These are phyloP conservation scores for Sipha maydis DNA, from an alignment of 2,888 invertebrate genomes.

Conservation along the genomic window DNA sequence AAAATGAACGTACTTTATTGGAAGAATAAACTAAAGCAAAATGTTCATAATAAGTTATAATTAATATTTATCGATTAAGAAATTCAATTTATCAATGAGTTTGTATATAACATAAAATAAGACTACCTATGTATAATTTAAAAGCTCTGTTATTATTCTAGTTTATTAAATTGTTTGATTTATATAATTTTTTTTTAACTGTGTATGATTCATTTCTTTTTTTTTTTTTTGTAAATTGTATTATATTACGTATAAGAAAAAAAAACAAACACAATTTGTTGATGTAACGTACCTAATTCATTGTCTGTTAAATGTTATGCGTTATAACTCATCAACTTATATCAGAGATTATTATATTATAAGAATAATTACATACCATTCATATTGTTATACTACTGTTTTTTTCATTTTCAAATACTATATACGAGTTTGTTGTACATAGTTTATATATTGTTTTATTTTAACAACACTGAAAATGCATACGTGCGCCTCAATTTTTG, in stretches of 20 bases:
- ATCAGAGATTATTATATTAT: neutral
- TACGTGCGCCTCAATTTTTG: no score
- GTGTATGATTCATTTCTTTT: neutral
- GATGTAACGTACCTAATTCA: no score
- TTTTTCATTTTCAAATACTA: neutral
- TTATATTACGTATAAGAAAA: neutral
- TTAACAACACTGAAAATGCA: no score
- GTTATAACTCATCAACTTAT: neutral
- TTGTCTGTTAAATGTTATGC: neutral
- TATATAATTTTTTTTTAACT: neutral
- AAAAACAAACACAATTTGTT: neutral
- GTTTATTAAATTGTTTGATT: constrained; percentile 8
- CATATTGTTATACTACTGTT: neutral
- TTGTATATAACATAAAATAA: neutral
- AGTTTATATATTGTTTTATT: neutral
- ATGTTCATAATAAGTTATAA: constrained; percentile 32
- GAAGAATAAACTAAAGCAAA: neutral
- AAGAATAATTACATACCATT: neutral
- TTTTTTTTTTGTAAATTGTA: neutral
- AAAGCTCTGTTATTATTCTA: constrained; percentile 16
- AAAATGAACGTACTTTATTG: neutral
- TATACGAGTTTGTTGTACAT: neutral
- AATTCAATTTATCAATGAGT: neutral
- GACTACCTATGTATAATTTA: neutral
- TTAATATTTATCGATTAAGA: constrained; percentile 20